phyloP scores from a whole-genome alignment of 1,140 invertebrate genomes.

The Drosophila punjabiensis region DNA sequence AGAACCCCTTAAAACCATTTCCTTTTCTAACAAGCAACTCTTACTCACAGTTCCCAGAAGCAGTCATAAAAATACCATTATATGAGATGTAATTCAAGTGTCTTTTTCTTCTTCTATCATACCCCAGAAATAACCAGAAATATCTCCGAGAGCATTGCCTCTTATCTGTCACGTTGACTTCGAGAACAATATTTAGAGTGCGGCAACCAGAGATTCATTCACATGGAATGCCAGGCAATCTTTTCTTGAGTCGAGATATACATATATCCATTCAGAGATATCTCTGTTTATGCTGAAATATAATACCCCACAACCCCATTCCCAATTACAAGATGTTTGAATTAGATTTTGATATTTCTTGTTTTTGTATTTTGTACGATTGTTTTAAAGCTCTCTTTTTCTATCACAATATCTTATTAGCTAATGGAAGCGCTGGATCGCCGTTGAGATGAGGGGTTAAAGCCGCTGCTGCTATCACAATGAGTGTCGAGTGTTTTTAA shows the following conservation, averaged over 20 bases:
- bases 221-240: slow-evolving; percentile 18
- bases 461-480: slow-evolving; percentile 76
- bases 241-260: neutral
- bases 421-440: slow-evolving; percentile 80
- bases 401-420: slow-evolving; percentile 78
- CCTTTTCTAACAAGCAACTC: neutral
- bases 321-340: slow-evolving; percentile 56
- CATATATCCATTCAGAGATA: slow-evolving; percentile 1
- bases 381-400: slow-evolving; percentile 72
- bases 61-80: neutral
- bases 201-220: slow-evolving; percentile 25
- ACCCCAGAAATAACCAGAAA: slow-evolving; percentile 20
- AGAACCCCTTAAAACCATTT: neutral
- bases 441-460: slow-evolving; percentile 58
- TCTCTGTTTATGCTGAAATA: slow-evolving; percentile 16
- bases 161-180: slow-evolving; percentile 35
- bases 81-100: slow-evolving; percentile 17
- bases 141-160: slow-evolving; percentile 1
- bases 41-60: slow-evolving; percentile 7
- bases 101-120: slow-evolving; percentile 23
- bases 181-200: slow-evolving; percentile 14
- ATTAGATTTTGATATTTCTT: slow-evolving; percentile 57
- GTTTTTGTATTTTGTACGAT: slow-evolving; percentile 57
- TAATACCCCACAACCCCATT: neutral
- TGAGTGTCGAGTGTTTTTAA: slow-evolving; percentile 60